Conservation (phyloP, 2,113 vertebrate species). For the Scomber japonicus region DNA sequence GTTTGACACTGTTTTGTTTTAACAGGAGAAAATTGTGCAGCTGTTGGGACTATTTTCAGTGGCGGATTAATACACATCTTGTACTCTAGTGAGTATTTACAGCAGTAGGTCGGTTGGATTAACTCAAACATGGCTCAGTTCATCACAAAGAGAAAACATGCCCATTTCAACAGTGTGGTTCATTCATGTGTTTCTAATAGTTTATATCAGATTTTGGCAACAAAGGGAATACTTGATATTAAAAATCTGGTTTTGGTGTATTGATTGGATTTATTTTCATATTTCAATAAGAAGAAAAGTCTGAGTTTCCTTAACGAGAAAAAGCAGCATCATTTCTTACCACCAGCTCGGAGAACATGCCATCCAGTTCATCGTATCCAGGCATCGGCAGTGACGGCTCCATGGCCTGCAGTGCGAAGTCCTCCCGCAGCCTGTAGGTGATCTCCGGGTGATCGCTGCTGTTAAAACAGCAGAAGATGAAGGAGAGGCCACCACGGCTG, state of each 20-base stretch:
- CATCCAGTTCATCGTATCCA: conserved; percentile 92
- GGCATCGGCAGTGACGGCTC: conserved; percentile 95
- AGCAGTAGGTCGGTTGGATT: not conserved
- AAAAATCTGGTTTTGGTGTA: no score
- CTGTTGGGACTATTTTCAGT: conserved; percentile 2
- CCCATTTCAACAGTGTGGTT: no score
- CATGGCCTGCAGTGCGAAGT: conserved; percentile 97
- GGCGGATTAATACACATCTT: not conserved
- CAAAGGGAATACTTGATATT: no score
- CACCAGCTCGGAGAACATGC: conserved; percentile 97
- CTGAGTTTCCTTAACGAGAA: not conserved
- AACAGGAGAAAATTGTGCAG: not conserved
- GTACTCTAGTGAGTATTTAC: not conserved
- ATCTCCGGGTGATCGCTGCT: conserved; percentile 97
- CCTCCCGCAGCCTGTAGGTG: conserved; percentile 95
- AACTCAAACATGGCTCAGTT: not conserved
- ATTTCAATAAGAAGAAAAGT: not conserved
- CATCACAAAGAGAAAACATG: no score
- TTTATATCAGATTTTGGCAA: not conserved
- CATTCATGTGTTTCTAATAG: no score
- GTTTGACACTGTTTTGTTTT: not conserved
- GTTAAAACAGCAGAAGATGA: conserved; percentile 98
- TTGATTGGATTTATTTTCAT: no score
- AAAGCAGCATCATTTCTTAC: conserved; percentile 81
- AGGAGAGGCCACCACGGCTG: conserved; percentile 89